These are phyloP conservation scores for Galleria mellonella DNA, from an alignment of 1,140 invertebrate genomes.

Conservation along the genomic window DNA sequence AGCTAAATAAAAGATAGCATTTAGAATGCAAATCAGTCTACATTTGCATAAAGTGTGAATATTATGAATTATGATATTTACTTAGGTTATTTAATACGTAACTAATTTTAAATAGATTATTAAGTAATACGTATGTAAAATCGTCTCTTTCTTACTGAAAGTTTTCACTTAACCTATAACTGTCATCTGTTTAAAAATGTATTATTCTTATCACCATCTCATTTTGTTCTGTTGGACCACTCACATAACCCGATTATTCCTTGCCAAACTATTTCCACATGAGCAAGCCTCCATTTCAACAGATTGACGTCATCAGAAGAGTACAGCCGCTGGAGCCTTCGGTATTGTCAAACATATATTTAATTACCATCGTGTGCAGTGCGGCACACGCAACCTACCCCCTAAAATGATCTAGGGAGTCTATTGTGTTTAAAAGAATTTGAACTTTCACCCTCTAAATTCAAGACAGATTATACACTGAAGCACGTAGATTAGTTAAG, in stretches of 20 bases:
- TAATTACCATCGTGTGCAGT: constrained; percentile 71
- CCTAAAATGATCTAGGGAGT: constrained; percentile 15
- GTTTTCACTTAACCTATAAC: no score
- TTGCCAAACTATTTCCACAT: constrained; percentile 20
- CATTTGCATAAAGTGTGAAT: no score
- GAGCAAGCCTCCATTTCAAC: constrained; percentile 20
- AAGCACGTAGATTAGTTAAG: constrained; percentile 15
- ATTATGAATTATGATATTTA: no score
- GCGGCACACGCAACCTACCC: constrained; percentile 48
- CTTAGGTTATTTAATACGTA: no score
- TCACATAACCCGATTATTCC: constrained; percentile 7
- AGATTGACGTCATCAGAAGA: constrained; percentile 65
- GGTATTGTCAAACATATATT: constrained; percentile 72
- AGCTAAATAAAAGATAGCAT: no score
- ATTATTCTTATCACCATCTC: neutral
- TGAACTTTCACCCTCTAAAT: neutral
- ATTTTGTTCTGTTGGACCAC: neutral
- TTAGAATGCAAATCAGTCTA: no score
- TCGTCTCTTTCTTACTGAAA: no score
- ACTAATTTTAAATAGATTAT: no score
- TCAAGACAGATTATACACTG: neutral
- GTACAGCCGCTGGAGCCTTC: constrained; percentile 62
- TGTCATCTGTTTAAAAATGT: no score
- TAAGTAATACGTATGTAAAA: no score
- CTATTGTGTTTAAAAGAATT: neutral